Evolutionary conservation across 2,797 vertebrate species (phyloP).

Genomic region (Stomatorhinus walkeri): DNA sequence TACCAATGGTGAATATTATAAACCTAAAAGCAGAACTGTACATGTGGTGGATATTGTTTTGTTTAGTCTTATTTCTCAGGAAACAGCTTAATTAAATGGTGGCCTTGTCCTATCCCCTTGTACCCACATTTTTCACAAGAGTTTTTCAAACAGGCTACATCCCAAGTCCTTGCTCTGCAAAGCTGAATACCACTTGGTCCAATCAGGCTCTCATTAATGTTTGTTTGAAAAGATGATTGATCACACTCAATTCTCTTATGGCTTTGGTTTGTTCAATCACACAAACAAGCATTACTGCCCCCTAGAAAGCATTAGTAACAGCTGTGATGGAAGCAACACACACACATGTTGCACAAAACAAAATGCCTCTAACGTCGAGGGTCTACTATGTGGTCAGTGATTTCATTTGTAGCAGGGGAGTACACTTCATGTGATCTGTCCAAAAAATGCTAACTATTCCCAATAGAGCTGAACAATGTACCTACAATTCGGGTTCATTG

Average conservation of each 20-base stretch:
- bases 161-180: not conserved
- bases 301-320: slow-evolving; percentile 34
- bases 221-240: not conserved
- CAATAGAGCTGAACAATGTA: slow-evolving; percentile 16
- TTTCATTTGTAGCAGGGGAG: slow-evolving; percentile 30
- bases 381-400: slow-evolving; percentile 43
- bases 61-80: slow-evolving; percentile 51
- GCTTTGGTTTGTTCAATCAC: not conserved
- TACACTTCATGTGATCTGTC: slow-evolving; percentile 22
- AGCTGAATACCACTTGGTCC: not conserved
- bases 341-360: not conserved
- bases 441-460: slow-evolving; percentile 36
- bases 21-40: slow-evolving; percentile 38
- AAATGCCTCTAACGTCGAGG: slow-evolving; percentile 25
- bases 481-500: slow-evolving; percentile 18
- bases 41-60: slow-evolving; percentile 43
- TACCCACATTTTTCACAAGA: not conserved
- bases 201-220: not conserved
- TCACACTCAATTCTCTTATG: not conserved
- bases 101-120: not conserved
- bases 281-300: slow-evolving; percentile 21
- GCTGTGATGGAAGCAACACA: slow-evolving; percentile 35
- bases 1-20: not conserved
- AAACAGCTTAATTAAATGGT: slow-evolving; percentile 31
- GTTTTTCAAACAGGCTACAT: not conserved